A percentile compares a stretch with the other conserved stretches of the same genome.
Evolutionary conservation across 2,113 vertebrate genomes (phyloP).

Genomic region (Tyrannus savana): DNA sequence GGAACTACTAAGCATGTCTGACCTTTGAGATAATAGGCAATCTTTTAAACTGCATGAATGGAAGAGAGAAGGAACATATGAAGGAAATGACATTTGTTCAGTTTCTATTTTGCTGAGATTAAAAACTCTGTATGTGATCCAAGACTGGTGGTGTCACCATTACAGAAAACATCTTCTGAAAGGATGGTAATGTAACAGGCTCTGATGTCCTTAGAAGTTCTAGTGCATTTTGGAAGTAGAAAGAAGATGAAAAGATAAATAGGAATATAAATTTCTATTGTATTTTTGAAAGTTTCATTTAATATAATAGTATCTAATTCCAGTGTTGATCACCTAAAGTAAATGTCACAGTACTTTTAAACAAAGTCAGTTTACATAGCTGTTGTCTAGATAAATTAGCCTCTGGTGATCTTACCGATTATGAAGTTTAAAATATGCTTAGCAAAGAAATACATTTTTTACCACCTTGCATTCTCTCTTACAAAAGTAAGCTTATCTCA

Average conservation of each 20-base stretch:
- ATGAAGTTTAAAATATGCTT: neutral
- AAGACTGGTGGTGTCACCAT: neutral
- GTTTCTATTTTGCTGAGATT: neutral
- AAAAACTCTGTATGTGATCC: neutral
- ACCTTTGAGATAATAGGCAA: neutral
- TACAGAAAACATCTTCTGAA: neutral
- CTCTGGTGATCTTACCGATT: neutral
- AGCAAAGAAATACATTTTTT: neutral
- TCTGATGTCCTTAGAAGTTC: neutral
- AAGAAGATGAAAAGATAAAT: neutral
- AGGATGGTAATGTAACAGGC: neutral
- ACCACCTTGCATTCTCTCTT: neutral
- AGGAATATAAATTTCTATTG: neutral
- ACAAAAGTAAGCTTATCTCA: neutral
- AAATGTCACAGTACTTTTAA: neutral
- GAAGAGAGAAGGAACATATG: neutral
- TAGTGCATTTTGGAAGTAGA: neutral
- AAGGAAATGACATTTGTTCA: neutral
- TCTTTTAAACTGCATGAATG: neutral
- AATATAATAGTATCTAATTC: neutral
- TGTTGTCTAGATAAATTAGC: neutral
- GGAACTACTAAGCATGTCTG: neutral
- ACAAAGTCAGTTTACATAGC: neutral
- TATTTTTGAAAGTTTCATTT: neutral
- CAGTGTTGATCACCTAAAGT: neutral